phyloP scores from a whole-genome alignment of 1,140 invertebrate species.

The Hyles vespertilio region DNA sequence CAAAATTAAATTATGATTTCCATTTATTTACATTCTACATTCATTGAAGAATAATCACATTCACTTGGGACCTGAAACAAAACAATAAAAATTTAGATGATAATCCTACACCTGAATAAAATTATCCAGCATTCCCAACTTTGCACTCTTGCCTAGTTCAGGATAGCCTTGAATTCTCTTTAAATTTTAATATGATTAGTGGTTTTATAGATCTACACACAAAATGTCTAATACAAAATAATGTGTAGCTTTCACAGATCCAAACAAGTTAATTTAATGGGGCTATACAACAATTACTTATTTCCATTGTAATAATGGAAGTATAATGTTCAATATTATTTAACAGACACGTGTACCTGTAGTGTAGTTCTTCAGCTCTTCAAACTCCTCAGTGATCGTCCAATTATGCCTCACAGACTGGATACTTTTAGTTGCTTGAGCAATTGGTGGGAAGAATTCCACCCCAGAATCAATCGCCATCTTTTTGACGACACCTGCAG shows the following conservation, averaged over 20 bases:
- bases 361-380: conserved; percentile 52
- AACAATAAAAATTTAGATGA: conserved; percentile 2
- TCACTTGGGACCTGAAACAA: conserved; percentile 36
- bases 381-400: conserved; percentile 49
- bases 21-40: conserved; percentile 42
- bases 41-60: conserved; percentile 7
- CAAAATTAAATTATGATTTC: no score
- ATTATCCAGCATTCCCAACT: no score
- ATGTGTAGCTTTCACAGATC: no score
- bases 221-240: neutral
- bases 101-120: neutral
- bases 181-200: no score
- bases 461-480: conserved; percentile 71
- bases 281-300: neutral
- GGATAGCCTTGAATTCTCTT: no score
- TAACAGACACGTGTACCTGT: conserved; percentile 37
- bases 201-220: no score
- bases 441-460: conserved; percentile 64
- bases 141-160: no score
- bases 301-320: neutral
- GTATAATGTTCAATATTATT: neutral
- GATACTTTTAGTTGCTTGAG: conserved; percentile 36
- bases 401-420: conserved; percentile 48
- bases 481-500: conserved; percentile 78
- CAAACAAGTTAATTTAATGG: no score